phyloP scores from a whole-genome alignment of 2,888 invertebrate species.

The Lithosia quadra region DNA sequence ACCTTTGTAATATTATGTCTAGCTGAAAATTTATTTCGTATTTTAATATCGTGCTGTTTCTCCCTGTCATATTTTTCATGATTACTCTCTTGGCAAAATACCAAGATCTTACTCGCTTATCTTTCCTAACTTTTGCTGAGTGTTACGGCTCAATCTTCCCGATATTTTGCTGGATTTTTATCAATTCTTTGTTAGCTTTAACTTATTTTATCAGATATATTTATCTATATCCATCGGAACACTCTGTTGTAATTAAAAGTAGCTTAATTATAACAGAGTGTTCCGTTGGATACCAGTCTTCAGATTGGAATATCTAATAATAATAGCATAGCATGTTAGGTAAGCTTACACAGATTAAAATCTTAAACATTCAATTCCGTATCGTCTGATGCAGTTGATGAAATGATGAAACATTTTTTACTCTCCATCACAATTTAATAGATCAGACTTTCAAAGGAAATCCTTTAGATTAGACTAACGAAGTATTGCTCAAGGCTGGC shows the following conservation, averaged over 20 bases:
- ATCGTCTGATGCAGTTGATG: not conserved
- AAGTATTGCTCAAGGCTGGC: slow-evolving; percentile 35
- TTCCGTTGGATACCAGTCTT: not conserved
- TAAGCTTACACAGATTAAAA: not conserved
- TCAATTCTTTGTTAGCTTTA: slow-evolving; percentile 32
- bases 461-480: slow-evolving; percentile 23
- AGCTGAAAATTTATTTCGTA: slow-evolving; percentile 71
- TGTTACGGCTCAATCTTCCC: slow-evolving; percentile 60
- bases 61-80: slow-evolving; percentile 80
- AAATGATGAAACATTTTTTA: not conserved
- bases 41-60: slow-evolving; percentile 77
- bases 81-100: slow-evolving; percentile 81
- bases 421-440: not conserved
- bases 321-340: not conserved
- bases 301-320: no score
- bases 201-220: slow-evolving; percentile 12
- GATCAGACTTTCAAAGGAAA: slow-evolving; percentile 34
- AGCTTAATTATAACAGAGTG: no score
- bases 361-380: not conserved
- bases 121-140: slow-evolving; percentile 76
- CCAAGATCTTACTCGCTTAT: slow-evolving; percentile 80
- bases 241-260: no score
- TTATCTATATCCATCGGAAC: not conserved
- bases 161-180: slow-evolving; percentile 50
- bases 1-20: slow-evolving; percentile 59